These are phyloP conservation scores for Malurus splendens DNA, from an alignment of 2,797 vertebrate genomes.

Conservation along the genomic window DNA sequence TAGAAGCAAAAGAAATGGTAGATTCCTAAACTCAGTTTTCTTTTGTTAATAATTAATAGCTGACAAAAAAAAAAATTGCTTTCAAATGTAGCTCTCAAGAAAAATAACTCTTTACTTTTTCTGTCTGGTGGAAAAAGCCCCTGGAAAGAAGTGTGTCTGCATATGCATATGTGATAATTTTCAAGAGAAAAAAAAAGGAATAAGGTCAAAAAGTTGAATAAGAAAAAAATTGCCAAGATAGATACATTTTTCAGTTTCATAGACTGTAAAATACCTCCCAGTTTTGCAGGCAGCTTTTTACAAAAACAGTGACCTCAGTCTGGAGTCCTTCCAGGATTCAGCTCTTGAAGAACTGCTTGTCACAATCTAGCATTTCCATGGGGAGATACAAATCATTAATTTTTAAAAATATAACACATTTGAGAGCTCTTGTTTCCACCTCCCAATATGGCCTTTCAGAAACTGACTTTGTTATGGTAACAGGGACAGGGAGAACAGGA, in stretches of 20 bases:
- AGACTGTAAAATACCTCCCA: background rate
- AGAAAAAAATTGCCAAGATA: background rate
- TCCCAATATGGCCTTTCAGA: slow-evolving; percentile 39
- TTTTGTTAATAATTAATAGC: slow-evolving; percentile 32
- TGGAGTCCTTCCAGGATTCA: slow-evolving; percentile 54
- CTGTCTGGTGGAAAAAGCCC: background rate
- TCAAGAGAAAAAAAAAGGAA: background rate
- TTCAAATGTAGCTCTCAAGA: background rate
- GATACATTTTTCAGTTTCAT: background rate
- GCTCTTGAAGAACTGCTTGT: slow-evolving; percentile 50
- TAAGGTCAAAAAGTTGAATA: slow-evolving; percentile 31
- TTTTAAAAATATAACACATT: slow-evolving; percentile 47
- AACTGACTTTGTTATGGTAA: slow-evolving; percentile 18
- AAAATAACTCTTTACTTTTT: background rate
- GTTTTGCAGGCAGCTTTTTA: slow-evolving; percentile 2
- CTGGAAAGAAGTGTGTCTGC: background rate
- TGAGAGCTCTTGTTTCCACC: slow-evolving; percentile 23
- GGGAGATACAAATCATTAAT: slow-evolving; percentile 52
- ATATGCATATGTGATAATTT: background rate
- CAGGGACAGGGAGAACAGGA: background rate
- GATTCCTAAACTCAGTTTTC: slow-evolving; percentile 24
- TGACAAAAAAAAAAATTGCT: background rate
- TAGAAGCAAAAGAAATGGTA: slow-evolving; percentile 20
- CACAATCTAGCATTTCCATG: slow-evolving; percentile 44
- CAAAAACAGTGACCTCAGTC: background rate